A percentile compares a stretch with the other conserved stretches of the same genome.
phyloP scores from a whole-genome alignment of 2,888 invertebrate species.

The Nemotelus pantherinus region DNA sequence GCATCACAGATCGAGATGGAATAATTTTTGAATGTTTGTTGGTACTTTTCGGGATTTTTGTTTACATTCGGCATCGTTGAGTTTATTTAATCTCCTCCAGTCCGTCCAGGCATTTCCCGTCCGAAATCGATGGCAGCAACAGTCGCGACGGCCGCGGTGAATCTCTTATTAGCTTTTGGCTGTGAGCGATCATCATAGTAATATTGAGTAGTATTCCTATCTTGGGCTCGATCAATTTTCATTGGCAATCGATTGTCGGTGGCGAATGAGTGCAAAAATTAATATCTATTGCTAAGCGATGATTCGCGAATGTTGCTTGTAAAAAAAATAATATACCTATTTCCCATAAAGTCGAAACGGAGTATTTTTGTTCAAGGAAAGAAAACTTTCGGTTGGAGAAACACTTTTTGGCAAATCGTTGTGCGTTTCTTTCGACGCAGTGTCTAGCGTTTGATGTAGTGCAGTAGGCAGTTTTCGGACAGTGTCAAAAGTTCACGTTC shows the following conservation, averaged over 20 bases:
- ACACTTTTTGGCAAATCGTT: not conserved
- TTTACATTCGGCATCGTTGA: not conserved
- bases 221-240: not conserved
- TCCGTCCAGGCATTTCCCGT: not conserved
- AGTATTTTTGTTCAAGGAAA: not conserved
- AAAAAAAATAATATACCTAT: too few relatives aligned
- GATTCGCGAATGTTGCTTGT: too few relatives aligned
- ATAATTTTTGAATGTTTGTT: constrained; percentile 13
- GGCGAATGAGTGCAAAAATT: not conserved
- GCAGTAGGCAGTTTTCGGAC: constrained; percentile 13
- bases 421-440: not conserved
- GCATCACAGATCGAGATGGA: constrained; percentile 7
- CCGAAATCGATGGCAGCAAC: too few relatives aligned
- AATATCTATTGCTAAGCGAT: not conserved
- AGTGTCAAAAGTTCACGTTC: constrained; percentile 34
- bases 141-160: too few relatives aligned
- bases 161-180: not conserved
- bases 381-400: not conserved
- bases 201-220: too few relatives aligned
- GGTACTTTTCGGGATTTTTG: constrained; percentile 17
- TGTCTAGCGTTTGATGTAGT: too few relatives aligned
- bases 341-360: too few relatives aligned
- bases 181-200: not conserved
- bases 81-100: constrained; percentile 9
- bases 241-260: not conserved